Base-by-base conservation (phyloP, 2,797 vertebrate genomes). In the Cichlasoma orientale region DNA sequence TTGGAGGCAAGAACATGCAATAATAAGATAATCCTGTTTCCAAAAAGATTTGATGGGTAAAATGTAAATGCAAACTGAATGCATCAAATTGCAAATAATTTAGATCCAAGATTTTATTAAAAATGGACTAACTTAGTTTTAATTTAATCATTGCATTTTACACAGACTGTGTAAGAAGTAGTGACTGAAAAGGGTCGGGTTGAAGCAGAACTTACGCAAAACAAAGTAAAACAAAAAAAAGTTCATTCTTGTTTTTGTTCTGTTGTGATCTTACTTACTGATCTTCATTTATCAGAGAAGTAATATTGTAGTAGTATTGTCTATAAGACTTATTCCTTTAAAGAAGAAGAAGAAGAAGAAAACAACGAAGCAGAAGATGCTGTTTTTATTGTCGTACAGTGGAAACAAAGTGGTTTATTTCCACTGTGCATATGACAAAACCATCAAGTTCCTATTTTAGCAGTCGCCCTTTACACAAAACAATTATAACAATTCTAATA, bases 401-500 rank as follows among this genome's bases (percentile, higher is more conserved):
- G 0, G 36, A 63, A 61, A 61, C 23, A 41, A 41, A 36, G 36
- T 11, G 36, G 10, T 3, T 36, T 36, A 33, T 29, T 29, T 29
- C 29, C 33, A 33, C 33, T 7, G 33, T 2, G 33, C 7, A 33
- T 29, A 29, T 31, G 31, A 31, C 31, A 31, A 31, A 31, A 31
- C 6, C 31, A 11, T 11, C 1, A 11, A 36, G 7, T 11, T 63
- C 13, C 41, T 63, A 41, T 63, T 44, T 25, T 25, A 38, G 14
- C 36, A 44, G 14, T 63, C 59, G 10, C 36, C 41, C 21, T 25
- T 25, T 41, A 25, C 38, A 9, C 4, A 9, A 2, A 41, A 0
- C 14, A 61, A 1, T 0, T 0, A 41, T 44, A 63, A 3, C 10
- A 25, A 44, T 44, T 63, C 21, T 1, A 63, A 25, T 0, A 44